Evolutionary conservation across 2,797 vertebrate species (phyloP).

Genomic region (Myoxocephalus aenaeus): DNA sequence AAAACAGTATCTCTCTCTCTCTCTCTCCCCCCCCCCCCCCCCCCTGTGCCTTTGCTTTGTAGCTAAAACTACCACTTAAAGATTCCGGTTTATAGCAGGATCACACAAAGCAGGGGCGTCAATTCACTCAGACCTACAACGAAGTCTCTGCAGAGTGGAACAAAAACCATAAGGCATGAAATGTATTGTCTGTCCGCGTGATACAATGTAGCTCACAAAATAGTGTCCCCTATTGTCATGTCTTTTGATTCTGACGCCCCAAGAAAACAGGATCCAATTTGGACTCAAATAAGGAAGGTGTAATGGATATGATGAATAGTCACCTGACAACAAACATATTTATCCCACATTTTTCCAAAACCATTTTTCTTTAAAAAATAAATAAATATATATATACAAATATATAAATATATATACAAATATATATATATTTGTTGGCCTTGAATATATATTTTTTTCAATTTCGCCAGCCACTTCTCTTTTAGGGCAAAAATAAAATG

Average conservation of each 20-base stretch:
- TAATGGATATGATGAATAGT: neutral
- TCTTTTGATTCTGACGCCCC: neutral
- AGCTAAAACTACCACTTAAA: slow-evolving; percentile 28
- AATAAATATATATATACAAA: neutral
- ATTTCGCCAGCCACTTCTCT: neutral
- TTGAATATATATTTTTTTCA: neutral
- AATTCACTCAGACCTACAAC: slow-evolving; percentile 18
- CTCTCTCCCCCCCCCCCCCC: neutral
- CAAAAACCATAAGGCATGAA: slow-evolving; percentile 4
- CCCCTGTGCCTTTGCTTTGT: slow-evolving; percentile 27
- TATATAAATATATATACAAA: neutral
- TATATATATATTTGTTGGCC: neutral
- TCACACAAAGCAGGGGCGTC: slow-evolving; percentile 35
- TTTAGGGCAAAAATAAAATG: neutral
- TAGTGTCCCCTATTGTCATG: neutral
- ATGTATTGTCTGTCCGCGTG: slow-evolving; percentile 21
- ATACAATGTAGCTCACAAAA: slow-evolving; percentile 6
- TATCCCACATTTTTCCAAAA: neutral
- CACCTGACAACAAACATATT: neutral
- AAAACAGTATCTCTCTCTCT: slow-evolving; percentile 33
- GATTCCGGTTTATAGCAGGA: slow-evolving; percentile 20
- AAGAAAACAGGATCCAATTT: slow-evolving; percentile 1
- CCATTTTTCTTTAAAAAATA: neutral
- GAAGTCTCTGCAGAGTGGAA: slow-evolving; percentile 6
- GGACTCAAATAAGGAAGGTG: neutral